These are phyloP conservation scores for Lingula anatina DNA, from an alignment of 2,888 invertebrate species.

Conservation along the genomic window DNA sequence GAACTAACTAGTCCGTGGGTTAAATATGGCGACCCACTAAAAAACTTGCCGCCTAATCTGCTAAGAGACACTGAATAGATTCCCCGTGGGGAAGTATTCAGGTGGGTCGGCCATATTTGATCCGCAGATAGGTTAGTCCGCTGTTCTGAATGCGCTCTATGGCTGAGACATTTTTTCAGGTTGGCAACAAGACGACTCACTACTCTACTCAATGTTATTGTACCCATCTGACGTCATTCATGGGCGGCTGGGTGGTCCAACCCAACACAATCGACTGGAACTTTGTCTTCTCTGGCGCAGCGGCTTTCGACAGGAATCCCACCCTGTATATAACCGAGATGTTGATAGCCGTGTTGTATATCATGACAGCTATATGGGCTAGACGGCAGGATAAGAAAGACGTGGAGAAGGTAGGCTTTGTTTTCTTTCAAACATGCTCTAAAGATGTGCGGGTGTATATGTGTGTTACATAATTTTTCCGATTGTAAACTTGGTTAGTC, in stretches of 20 bases:
- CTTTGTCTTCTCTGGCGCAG: slow-evolving; percentile 52
- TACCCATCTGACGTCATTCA: slow-evolving; percentile 54
- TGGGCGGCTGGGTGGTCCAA: slow-evolving; percentile 53
- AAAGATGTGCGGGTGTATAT: too few relatives aligned
- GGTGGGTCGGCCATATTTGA: too few relatives aligned
- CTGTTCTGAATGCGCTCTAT: too few relatives aligned
- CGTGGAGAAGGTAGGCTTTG: slow-evolving; percentile 38
- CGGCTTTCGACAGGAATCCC: slow-evolving; percentile 53
- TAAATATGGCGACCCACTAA: too few relatives aligned
- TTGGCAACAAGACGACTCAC: slow-evolving; percentile 20
- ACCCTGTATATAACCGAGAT: slow-evolving; percentile 54
- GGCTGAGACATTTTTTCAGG: slow-evolving; percentile 19
- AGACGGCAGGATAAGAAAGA: slow-evolving; percentile 52
- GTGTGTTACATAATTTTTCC: too few relatives aligned
- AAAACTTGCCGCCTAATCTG: too few relatives aligned
- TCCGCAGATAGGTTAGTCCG: too few relatives aligned
- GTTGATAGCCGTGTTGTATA: slow-evolving; percentile 43
- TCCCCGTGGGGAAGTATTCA: too few relatives aligned
- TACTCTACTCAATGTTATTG: slow-evolving; percentile 28
- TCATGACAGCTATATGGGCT: slow-evolving; percentile 52
- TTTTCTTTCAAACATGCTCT: too few relatives aligned
- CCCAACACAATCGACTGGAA: slow-evolving; percentile 56
- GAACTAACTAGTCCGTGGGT: too few relatives aligned
- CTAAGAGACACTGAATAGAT: too few relatives aligned
- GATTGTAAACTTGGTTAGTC: too few relatives aligned